Conservation (phyloP, 2,797 vertebrate species). For the Glossophaga mutica region DNA sequence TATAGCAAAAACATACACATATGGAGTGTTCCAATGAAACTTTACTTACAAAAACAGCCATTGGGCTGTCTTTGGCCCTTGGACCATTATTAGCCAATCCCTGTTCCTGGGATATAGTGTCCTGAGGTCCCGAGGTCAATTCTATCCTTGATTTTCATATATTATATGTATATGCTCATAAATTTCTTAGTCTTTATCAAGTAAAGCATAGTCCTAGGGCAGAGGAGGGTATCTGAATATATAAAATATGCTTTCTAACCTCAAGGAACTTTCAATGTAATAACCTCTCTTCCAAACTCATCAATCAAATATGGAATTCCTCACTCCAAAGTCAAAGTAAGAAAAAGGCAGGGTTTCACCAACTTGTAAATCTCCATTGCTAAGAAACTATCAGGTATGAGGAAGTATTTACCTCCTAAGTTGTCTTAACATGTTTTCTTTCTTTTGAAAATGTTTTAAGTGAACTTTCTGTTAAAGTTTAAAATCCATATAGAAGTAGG, state of each 20-base stretch:
- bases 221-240: not conserved
- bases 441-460: not conserved
- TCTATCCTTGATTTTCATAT: not conserved
- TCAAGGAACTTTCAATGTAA: not conserved
- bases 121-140: not conserved
- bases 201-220: not conserved
- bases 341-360: not conserved
- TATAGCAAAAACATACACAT: not conserved
- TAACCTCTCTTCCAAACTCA: not conserved
- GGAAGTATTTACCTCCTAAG: not conserved
- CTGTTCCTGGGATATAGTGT: not conserved
- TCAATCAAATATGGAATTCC: not conserved
- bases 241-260: not conserved
- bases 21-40: not conserved
- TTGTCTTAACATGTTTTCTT: not conserved
- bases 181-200: not conserved
- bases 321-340: not conserved
- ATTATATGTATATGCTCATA: not conserved
- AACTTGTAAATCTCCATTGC: not conserved
- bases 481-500: not conserved
- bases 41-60: not conserved
- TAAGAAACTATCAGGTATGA: not conserved
- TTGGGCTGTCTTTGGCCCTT: not conserved
- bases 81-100: not conserved
- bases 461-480: not conserved